Conservation (phyloP, 92 coral and sea anemone species). For the Parazoanthus swiftii region DNA sequence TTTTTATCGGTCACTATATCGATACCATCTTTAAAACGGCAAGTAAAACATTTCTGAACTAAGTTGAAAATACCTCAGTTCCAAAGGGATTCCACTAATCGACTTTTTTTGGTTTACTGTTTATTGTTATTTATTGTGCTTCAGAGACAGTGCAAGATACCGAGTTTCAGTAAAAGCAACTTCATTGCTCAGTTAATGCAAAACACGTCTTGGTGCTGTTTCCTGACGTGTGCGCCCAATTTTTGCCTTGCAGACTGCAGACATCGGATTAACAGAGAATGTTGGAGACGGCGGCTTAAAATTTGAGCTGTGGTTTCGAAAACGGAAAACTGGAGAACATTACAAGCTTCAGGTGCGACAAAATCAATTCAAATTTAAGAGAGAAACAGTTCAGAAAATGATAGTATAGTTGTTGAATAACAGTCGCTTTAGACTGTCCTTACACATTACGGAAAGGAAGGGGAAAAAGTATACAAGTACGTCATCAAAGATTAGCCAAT, state of each 20-base stretch:
- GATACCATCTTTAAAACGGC: no score
- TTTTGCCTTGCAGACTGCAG: conserved; percentile 73
- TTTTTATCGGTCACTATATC: neutral
- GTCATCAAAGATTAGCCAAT: no score
- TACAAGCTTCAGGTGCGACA: conserved; percentile 81
- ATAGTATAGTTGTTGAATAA: no score
- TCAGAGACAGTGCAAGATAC: neutral
- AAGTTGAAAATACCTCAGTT: neutral
- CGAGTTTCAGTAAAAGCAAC: no score
- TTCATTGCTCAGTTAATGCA: neutral
- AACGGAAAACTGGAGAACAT: conserved; percentile 80
- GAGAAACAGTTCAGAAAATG: no score
- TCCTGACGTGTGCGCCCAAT: neutral
- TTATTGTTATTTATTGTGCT: neutral
- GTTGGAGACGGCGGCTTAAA: conserved; percentile 93
- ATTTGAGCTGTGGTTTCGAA: conserved; percentile 96
- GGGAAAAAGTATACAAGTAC: no score
- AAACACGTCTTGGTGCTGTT: neutral
- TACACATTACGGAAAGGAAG: no score
- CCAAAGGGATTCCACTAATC: neutral
- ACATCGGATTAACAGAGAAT: conserved; percentile 90
- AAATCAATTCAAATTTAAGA: no score
- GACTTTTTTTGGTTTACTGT: neutral
- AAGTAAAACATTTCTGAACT: neutral
- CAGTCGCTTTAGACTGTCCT: no score